Base-by-base conservation (phyloP, 37 sponge, comb jelly and placozoan genomes). In the Diacarnus erythraeanus region DNA sequence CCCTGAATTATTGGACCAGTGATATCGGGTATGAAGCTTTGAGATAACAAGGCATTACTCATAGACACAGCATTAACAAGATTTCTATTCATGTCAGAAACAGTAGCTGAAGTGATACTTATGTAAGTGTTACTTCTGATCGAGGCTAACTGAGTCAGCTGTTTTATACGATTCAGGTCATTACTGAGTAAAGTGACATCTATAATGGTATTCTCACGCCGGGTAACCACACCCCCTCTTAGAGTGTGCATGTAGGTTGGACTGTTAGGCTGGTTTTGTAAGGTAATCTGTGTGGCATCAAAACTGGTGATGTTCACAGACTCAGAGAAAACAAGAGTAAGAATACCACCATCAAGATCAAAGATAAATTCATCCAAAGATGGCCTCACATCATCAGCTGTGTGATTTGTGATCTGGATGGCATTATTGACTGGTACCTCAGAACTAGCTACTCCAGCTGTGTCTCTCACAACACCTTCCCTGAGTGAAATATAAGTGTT, bases 61-160 rank as follows among this genome's bases (percentile, higher is more conserved):
- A 87, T 92, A 0, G 85, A 69, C 18, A 71, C 38, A 3, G 88
- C 77, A 22, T 73, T 38, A 0, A 92, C 75, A 36, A 6, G 3
- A 40, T 92, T 92, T n/a, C 57, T 51, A 57, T 80, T 86, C 91
- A 90, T 96, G 64, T 92, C 93, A 31, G 39, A 20, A 17, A 96
- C 79, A 56, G 88, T 76, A 9, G 39, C 58, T 15, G 83, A 69
- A 5, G 90, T 87, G 72, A 89, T 77, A 71, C 87, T 87, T 68
- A 96, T 73, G 74, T 82, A 92, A 35, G 96, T 96, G 71, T 90
- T 83, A 31, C 80, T 67, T 35, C 64, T 39, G 17, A 54, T 25
- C 20, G 90, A 71, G n/a, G 94, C 91, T 22, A 94, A 76, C 37
- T 26, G 36, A 3, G 75, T 31, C 20, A 71, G 42, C 3, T 73